Percentiles rank a stretch among this genome's conserved stretches.
Conservation (phyloP, 2,888 invertebrate species). For the Drosophila lacicola region DNA sequence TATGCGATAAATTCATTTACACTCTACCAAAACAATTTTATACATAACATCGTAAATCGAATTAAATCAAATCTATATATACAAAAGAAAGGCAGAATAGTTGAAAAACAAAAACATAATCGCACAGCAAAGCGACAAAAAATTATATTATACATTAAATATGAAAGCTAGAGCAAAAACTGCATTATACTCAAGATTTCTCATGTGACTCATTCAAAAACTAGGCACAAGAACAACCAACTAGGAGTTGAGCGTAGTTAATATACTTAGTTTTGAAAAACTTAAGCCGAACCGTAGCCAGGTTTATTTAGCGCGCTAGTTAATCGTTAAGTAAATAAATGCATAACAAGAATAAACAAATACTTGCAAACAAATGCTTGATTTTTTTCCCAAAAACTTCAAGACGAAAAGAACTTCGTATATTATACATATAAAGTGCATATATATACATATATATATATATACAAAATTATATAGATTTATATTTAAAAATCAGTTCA, state of each 20-base stretch:
- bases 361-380: conserved; percentile 48
- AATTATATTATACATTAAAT: conserved; percentile 4
- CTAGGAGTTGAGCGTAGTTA: conserved; percentile 65
- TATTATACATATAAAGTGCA: conserved; percentile 68
- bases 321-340: conserved; percentile 38
- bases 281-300: conserved; percentile 59
- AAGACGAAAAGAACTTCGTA: conserved; percentile 54
- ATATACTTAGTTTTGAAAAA: conserved; percentile 42
- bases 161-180: conserved; percentile 12
- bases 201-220: conserved; percentile 69
- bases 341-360: conserved; percentile 20
- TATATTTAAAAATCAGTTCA: conserved; percentile 82
- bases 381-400: conserved; percentile 62
- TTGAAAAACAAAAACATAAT: conserved; percentile 38
- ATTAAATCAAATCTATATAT: conserved; percentile 41
- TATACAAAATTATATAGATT: conserved; percentile 57
- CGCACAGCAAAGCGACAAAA: conserved; percentile 55
- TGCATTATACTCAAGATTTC: conserved; percentile 55
- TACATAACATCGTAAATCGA: conserved; percentile 47
- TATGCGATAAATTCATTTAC: conserved; percentile 72
- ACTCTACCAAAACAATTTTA: conserved; percentile 71
- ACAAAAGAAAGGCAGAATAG: conserved; percentile 17
- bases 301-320: conserved; percentile 39
- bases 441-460: conserved; percentile 63
- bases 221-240: conserved; percentile 38